Evolutionary conservation across 2,888 invertebrate species (phyloP).

Genomic region (Hydroisotoma schaefferi): DNA sequence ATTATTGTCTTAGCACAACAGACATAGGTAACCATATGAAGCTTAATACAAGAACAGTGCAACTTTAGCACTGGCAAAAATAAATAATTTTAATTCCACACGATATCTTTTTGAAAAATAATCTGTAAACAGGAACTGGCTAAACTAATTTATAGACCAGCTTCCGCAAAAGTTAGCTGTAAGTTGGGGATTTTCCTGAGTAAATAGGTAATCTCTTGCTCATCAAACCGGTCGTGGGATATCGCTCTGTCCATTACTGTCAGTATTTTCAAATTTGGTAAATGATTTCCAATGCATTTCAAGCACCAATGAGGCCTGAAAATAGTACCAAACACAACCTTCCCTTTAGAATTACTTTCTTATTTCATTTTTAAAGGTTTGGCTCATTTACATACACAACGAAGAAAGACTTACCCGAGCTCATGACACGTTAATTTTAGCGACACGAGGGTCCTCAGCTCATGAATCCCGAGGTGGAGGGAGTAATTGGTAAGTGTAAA

Average conservation of each 20-base stretch:
- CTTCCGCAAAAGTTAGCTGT: constrained; percentile 23
- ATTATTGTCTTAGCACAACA: too few relatives aligned
- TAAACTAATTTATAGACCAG: not conserved
- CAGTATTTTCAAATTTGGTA: constrained; percentile 25
- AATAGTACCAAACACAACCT: too few relatives aligned
- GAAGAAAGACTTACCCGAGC: constrained; percentile 8
- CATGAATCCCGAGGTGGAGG: constrained; percentile 33
- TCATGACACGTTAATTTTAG: constrained; percentile 32
- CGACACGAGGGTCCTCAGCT: constrained; percentile 21
- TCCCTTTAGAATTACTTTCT: too few relatives aligned
- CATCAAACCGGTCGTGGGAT: constrained; percentile 33
- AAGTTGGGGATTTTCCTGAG: constrained; percentile 21
- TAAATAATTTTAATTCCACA: too few relatives aligned
- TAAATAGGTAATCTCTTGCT: constrained; percentile 33
- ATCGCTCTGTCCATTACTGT: constrained; percentile 38
- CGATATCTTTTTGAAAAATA: too few relatives aligned
- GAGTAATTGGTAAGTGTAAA: constrained; percentile 32
- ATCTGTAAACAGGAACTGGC: too few relatives aligned
- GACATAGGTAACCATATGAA: too few relatives aligned
- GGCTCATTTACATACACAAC: too few relatives aligned
- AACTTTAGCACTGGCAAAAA: too few relatives aligned
- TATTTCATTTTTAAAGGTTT: too few relatives aligned
- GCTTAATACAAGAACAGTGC: too few relatives aligned
- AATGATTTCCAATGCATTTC: constrained; percentile 30
- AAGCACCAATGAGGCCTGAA: constrained; percentile 35